A percentile compares a stretch with the other conserved stretches of the same genome.
phyloP scores from a whole-genome alignment of 2,888 invertebrate genomes.

The Corythucha ciliata region DNA sequence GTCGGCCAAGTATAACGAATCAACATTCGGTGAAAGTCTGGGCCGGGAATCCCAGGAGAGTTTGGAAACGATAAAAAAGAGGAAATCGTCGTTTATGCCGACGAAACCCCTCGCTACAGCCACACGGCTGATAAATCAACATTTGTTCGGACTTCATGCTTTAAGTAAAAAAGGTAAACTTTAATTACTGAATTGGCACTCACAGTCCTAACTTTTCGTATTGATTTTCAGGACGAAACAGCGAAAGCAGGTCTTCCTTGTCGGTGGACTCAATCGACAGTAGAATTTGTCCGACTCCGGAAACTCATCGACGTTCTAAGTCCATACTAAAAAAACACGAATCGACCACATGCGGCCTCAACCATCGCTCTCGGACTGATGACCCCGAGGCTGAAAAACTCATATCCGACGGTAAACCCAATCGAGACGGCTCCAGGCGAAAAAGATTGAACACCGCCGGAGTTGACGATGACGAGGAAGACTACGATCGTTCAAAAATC shows the following conservation, averaged over 20 bases:
- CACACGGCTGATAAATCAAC: conserved; percentile 62
- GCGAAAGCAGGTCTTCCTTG: conserved; percentile 56
- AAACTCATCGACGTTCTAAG: conserved; percentile 58
- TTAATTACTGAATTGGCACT: too few relatives aligned
- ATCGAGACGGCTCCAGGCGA: conserved; percentile 51
- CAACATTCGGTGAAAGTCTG: conserved; percentile 10
- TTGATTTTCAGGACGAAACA: conserved; percentile 44
- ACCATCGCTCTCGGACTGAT: conserved; percentile 42
- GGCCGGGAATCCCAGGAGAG: conserved; percentile 47
- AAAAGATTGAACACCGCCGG: too few relatives aligned
- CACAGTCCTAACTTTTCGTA: too few relatives aligned
- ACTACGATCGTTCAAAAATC: too few relatives aligned
- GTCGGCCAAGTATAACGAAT: conserved; percentile 18
- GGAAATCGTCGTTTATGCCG: conserved; percentile 48
- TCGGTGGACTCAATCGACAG: conserved; percentile 61
- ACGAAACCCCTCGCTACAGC: conserved; percentile 60
- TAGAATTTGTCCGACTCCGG: conserved; percentile 52
- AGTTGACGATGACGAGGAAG: too few relatives aligned
- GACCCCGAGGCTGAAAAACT: conserved; percentile 70
- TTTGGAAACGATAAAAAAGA: conserved; percentile 43
- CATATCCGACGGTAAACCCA: conserved; percentile 55
- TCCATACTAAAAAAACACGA: conserved; percentile 70
- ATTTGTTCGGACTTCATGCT: conserved; percentile 51
- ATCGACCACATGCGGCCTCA: conserved; percentile 42
- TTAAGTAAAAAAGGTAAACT: conserved; percentile 23